Evolutionary conservation across 2,113 vertebrate species (phyloP), one percentile per base, ranked within the genome.

Genomic region (Alexandromys fortis): DNA sequence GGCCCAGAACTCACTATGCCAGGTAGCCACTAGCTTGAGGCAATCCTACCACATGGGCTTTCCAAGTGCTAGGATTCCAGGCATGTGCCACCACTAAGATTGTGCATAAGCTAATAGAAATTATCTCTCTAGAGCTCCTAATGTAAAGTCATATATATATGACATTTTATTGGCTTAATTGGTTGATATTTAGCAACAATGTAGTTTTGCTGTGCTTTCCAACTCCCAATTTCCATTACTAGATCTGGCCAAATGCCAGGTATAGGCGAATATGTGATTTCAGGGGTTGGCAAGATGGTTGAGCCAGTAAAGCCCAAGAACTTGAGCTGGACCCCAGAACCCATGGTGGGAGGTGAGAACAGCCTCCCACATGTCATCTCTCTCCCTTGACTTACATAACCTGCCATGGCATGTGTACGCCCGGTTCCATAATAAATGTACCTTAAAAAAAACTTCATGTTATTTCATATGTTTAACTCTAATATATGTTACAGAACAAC

Each of bases 211-310:
- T 22, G 5, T 87, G 92, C 30, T 93, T 7, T 55, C 87, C 83
- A 95, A 78, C 13, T 85, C 75, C 70, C 70, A 90, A 22, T 82
- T 96, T 33, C 68, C 30, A 63, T 90, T 30, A 92, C 70, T 16
- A 9, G 79, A 97, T 78, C n/a, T 88, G 96, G 89, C 91, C 76
- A 88, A 79, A 73, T 52, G 91, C 68, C 90, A 96, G 79, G 45
- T 87, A 94, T 12, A 83, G 70, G 58, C 67, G 89, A 87, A 58
- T 92, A 49, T 88, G 72, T 89, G 85, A 94, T 45, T 93, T 96
- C 93, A 90, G 92, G 63, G 28, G 38, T 10, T 47, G 65, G 42
- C 42, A 86, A 86, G 17, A 86, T 21, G 38, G 26, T 16, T 67
- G 5, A 47, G 42, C 61, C 82, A 67, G 38, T 67, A 47, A 67